Conservation (phyloP, 1,140 invertebrate species). For the Proctacanthus coquilletti region DNA sequence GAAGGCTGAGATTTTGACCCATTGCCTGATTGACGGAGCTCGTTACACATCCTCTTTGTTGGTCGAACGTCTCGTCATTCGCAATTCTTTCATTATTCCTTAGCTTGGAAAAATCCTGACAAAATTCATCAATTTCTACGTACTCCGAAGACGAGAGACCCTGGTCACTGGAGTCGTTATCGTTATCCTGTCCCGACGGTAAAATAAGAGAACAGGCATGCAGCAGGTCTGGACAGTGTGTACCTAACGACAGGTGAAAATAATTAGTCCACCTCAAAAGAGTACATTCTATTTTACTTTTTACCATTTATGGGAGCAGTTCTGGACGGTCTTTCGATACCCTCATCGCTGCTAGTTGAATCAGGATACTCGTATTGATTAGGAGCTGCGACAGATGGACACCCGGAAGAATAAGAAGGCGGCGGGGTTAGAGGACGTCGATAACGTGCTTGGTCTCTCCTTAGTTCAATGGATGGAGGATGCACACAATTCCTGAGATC, state of each 20-base stretch:
- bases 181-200: slow-evolving; percentile 6
- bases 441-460: too few relatives aligned
- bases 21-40: slow-evolving; percentile 16
- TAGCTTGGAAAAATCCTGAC: neutral
- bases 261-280: neutral
- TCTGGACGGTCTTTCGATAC: too few relatives aligned
- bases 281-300: neutral
- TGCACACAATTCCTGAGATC: too few relatives aligned
- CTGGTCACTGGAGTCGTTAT: slow-evolving; percentile 1
- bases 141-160: slow-evolving; percentile 18
- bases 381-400: too few relatives aligned
- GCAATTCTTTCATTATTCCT: neutral
- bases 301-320: too few relatives aligned
- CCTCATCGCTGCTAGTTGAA: too few relatives aligned
- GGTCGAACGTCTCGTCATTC: neutral
- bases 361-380: too few relatives aligned
- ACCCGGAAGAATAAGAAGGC: too few relatives aligned
- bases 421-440: too few relatives aligned
- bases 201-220: slow-evolving; percentile 23
- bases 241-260: slow-evolving; percentile 13
- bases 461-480: too few relatives aligned
- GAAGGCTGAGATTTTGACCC: slow-evolving; percentile 37
- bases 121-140: slow-evolving; percentile 25
- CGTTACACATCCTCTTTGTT: slow-evolving; percentile 6
- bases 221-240: slow-evolving; percentile 25